Evolutionary conservation across 1,140 invertebrate genomes (phyloP).

Genomic region (Bicyclus anynana): DNA sequence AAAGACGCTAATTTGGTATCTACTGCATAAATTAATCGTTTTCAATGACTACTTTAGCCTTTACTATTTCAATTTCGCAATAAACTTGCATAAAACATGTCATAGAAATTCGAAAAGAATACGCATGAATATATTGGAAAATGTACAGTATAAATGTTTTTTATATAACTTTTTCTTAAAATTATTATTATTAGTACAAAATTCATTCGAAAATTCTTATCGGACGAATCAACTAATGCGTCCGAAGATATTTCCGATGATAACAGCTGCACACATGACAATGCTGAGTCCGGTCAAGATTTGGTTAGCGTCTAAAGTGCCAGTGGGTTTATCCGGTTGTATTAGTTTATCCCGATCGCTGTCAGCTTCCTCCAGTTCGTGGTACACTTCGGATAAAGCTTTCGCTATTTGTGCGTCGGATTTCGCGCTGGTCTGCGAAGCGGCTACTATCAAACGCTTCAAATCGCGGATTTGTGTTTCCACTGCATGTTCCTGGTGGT

Average conservation of each 20-base stretch:
- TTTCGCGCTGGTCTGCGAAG: conserved; percentile 54
- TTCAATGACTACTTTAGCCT: too few species aligned
- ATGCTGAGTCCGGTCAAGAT: conserved; percentile 54
- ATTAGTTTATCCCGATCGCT: conserved; percentile 38
- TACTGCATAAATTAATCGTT: too few species aligned
- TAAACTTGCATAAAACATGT: too few species aligned
- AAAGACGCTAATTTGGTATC: too few species aligned
- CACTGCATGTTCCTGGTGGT: conserved; percentile 54
- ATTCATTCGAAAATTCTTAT: not conserved
- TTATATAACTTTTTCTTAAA: conserved; percentile 2
- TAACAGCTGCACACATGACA: conserved; percentile 51
- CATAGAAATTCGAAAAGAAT: too few species aligned
- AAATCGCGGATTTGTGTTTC: conserved; percentile 54
- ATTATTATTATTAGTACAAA: not conserved
- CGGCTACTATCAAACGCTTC: conserved; percentile 43
- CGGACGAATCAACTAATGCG: conserved; percentile 50
- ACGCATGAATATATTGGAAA: too few species aligned
- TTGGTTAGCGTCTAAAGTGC: conserved; percentile 47
- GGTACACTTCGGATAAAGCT: conserved; percentile 51
- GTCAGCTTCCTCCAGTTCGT: conserved; percentile 50
- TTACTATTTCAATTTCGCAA: too few species aligned
- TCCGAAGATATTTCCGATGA: conserved; percentile 57
- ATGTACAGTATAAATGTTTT: too few species aligned
- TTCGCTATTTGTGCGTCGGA: conserved; percentile 61
- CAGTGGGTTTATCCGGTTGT: conserved; percentile 19